phyloP scores from a whole-genome alignment of 2,113 vertebrate species.

The Actenoides hombroni region DNA sequence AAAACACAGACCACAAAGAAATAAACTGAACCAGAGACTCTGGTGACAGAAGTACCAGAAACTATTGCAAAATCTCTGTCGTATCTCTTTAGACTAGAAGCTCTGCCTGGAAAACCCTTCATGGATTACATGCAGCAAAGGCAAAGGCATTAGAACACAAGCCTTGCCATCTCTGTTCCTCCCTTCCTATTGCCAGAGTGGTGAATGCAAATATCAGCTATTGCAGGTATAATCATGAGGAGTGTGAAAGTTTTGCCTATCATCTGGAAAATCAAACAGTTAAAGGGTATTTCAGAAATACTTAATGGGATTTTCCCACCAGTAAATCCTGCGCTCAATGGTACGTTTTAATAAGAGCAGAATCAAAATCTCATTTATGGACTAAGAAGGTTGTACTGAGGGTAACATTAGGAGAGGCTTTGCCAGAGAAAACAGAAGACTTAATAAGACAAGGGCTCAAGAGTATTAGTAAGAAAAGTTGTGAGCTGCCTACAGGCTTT shows the following conservation, averaged over 20 bases:
- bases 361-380: conserved; percentile 77
- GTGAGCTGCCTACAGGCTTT: conserved; percentile 60
- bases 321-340: conserved; percentile 67
- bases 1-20: background rate
- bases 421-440: conserved; percentile 77
- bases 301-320: conserved; percentile 80
- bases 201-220: background rate
- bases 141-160: background rate
- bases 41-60: background rate
- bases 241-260: conserved; percentile 54
- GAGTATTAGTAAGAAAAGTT: conserved; percentile 63
- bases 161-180: background rate
- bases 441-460: conserved; percentile 57
- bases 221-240: background rate
- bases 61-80: background rate
- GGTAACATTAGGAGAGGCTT: conserved; percentile 33
- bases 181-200: background rate
- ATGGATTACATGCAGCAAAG: background rate
- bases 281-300: conserved; percentile 74
- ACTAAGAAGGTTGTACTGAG: conserved; percentile 65
- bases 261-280: conserved; percentile 70
- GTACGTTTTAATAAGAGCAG: conserved; percentile 70
- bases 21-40: background rate
- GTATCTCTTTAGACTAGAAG: background rate
- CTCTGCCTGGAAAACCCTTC: background rate